Conservation (phyloP, 2,888 invertebrate genomes). For the Hipparchia semele region DNA sequence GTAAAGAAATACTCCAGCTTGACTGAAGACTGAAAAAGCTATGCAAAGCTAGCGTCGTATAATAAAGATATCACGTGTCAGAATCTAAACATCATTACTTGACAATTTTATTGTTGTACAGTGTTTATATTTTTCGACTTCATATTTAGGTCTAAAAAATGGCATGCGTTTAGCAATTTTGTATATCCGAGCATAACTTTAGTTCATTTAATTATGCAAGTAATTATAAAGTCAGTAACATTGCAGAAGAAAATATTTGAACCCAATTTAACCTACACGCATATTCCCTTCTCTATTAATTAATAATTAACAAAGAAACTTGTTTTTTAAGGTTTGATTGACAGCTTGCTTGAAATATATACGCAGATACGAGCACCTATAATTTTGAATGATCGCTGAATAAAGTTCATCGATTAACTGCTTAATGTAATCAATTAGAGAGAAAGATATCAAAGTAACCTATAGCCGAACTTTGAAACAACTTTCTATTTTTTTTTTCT, state of each 20-base stretch:
- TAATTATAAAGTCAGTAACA: too few relatives aligned
- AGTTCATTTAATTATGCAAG: too few relatives aligned
- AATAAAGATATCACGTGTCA: background rate
- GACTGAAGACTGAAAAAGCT: background rate
- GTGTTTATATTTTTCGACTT: too few relatives aligned
- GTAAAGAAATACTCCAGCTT: background rate
- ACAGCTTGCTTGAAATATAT: conserved; percentile 2
- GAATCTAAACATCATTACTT: too few relatives aligned
- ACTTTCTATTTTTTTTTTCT: background rate
- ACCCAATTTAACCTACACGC: too few relatives aligned
- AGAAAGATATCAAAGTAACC: background rate
- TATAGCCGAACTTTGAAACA: background rate
- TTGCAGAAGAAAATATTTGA: too few relatives aligned
- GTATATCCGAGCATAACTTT: too few relatives aligned
- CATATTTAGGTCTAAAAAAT: too few relatives aligned
- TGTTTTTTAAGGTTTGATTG: background rate
- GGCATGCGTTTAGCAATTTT: too few relatives aligned
- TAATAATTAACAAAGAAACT: conserved; percentile 1
- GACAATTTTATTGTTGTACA: too few relatives aligned
- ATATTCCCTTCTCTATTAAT: background rate
- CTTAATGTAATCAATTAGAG: background rate
- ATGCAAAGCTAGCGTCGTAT: too few relatives aligned
- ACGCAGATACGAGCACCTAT: background rate
- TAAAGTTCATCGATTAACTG: background rate
- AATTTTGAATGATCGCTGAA: background rate